phyloP scores from a whole-genome alignment of 2,888 invertebrate species.

The Sialis lutaria region DNA sequence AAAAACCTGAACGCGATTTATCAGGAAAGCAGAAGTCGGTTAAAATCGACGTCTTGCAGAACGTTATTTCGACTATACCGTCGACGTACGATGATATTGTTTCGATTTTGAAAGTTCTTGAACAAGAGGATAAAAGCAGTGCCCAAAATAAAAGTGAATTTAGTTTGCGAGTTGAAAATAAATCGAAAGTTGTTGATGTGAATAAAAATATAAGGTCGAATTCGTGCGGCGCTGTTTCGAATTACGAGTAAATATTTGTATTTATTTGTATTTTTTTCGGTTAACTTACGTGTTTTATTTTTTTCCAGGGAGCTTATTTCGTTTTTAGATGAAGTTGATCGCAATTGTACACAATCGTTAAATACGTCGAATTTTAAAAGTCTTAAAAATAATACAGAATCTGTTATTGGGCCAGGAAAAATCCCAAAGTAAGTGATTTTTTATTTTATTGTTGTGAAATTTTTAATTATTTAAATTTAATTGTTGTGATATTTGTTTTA shows the following conservation, averaged over 20 bases:
- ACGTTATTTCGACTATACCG: constrained; percentile 2
- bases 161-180: too few relatives aligned
- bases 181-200: too few relatives aligned
- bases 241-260: background rate
- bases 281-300: background rate
- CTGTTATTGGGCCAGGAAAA: constrained; percentile 18
- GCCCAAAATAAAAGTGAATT: background rate
- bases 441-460: too few relatives aligned
- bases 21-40: constrained; percentile 8
- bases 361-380: constrained; percentile 17
- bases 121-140: constrained; percentile 25
- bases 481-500: too few relatives aligned
- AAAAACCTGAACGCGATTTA: constrained; percentile 14
- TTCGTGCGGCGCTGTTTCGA: too few relatives aligned
- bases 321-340: constrained; percentile 46
- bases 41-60: constrained; percentile 4
- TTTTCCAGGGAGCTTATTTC: constrained; percentile 41
- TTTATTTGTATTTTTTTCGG: too few relatives aligned
- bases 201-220: too few relatives aligned
- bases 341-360: constrained; percentile 19
- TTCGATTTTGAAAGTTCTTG: constrained; percentile 26
- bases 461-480: too few relatives aligned
- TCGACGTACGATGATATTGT: constrained; percentile 27
- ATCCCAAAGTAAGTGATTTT: constrained; percentile 20
- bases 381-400: constrained; percentile 16